Base-by-base conservation (phyloP, 2,888 invertebrate species). In the Cheilosia pagana region DNA sequence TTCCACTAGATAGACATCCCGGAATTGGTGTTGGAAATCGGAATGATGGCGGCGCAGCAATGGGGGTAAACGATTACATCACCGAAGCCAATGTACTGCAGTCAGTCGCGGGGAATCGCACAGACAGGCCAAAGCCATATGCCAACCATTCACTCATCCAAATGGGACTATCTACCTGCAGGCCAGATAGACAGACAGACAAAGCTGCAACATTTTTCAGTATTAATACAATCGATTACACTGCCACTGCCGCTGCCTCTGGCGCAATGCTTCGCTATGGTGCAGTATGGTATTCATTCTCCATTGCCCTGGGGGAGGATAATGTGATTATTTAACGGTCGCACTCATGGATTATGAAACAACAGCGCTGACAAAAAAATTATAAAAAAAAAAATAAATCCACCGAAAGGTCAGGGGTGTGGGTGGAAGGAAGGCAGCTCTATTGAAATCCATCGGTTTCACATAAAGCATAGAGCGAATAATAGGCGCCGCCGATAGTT, bases 171-270 rank as follows among this genome's bases (percentile, higher is more conserved):
- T 65, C 28, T 74, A 78, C 68, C 78, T 78, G 62, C 67, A 31
- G 43, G 50, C 39, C 14, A 52, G 35, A 23, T 19, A 75, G 48
- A 62, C 77, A 75, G 70, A 62, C 60, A 65, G 76, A 63, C 81
- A 85, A 85, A 79, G 85, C 85, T 85, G 79, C 75, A 76, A 85
- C 81, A 85, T 85, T 85, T 85, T 85, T 85, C 85, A 85, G 75
- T 50, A 85, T 85, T 85, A 85, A 76, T 79, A 75, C 85, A 81
- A 85, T 85, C 85, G 85, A 85, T 85, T 85, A 85, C 75, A 81
- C 28, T 45, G 65, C 75, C 50, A n/a, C n/a, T n/a, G n/a, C n/a
- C n/a, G 28, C 28, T 8, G 81, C 81, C 71, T 59, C 52, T 50
- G 70, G 85, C 85, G 25, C 19, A 14, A 43, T 19, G 25, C n/a